phyloP scores from a whole-genome alignment of 2,888 invertebrate genomes.

The Incurvaria masculella region DNA sequence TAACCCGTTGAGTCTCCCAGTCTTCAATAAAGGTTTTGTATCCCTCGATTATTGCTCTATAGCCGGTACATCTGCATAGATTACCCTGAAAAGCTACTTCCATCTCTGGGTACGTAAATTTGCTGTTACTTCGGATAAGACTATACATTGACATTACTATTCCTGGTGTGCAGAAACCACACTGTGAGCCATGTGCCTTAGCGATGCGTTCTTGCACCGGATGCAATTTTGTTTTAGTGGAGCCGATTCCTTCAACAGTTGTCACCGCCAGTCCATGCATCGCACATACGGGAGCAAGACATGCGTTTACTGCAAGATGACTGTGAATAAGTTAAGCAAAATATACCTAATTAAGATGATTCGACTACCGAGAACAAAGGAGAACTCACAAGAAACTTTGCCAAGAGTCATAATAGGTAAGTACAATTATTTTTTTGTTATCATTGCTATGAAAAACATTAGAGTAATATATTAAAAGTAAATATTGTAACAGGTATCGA shows the following conservation, averaged over 20 bases:
- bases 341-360: no score
- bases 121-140: constrained; percentile 58
- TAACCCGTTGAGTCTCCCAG: constrained; percentile 56
- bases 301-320: constrained; percentile 77
- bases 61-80: constrained; percentile 83
- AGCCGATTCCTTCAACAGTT: constrained; percentile 85
- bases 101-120: constrained; percentile 57
- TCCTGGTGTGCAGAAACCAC: constrained; percentile 87
- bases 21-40: constrained; percentile 74
- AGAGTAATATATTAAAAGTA: no score
- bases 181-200: constrained; percentile 83
- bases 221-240: constrained; percentile 67
- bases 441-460: no score
- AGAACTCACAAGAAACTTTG: no score
- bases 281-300: constrained; percentile 75
- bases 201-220: constrained; percentile 81
- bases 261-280: constrained; percentile 81
- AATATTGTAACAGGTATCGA: no score
- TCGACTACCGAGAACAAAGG: no score
- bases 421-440: no score
- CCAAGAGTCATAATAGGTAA: no score
- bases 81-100: constrained; percentile 74
- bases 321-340: no score
- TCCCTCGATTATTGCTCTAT: constrained; percentile 81
- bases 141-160: constrained; percentile 92